Percentiles rank a stretch among this genome's conserved stretches.
These are phyloP conservation scores for Gadus chalcogrammus DNA, from an alignment of 2,113 vertebrate genomes.

Conservation along the genomic window DNA sequence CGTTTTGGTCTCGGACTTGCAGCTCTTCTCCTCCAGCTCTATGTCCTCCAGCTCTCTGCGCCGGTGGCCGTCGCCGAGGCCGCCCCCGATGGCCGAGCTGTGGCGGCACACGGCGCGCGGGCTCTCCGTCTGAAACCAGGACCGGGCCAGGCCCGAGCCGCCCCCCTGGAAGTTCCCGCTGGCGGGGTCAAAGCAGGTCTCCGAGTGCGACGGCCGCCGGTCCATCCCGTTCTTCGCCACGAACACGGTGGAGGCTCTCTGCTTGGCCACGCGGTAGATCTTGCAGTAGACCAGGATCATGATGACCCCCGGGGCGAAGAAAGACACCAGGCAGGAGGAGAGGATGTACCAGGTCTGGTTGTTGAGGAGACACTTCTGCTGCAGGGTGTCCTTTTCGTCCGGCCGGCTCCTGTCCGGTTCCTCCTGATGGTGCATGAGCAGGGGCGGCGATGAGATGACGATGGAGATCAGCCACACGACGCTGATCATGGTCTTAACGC, in stretches of 20 bases:
- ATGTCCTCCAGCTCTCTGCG: conserved; percentile 69
- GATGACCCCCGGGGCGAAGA: conserved; percentile 81
- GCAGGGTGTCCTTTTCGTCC: neutral
- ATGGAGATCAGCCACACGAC: conserved; percentile 76
- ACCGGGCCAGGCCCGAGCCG: neutral
- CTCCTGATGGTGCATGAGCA: conserved; percentile 66
- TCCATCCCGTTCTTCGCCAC: conserved; percentile 62
- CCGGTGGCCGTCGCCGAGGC: conserved; percentile 47
- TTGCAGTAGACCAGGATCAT: conserved; percentile 85
- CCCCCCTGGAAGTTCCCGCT: conserved; percentile 14
- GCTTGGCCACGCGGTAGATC: conserved; percentile 80
- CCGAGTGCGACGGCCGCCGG: conserved; percentile 58
- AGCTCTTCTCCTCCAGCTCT: conserved; percentile 63
- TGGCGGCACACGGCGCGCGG: conserved; percentile 38
- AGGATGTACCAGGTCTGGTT: conserved; percentile 87
- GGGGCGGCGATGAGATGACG: conserved; percentile 80
- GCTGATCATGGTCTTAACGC: conserved; percentile 80
- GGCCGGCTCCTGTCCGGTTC: neutral
- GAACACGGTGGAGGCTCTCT: conserved; percentile 69
- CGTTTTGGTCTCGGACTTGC: conserved; percentile 34
- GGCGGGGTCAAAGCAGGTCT: conserved; percentile 55
- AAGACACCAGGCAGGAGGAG: conserved; percentile 81
- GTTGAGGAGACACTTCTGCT: conserved; percentile 74
- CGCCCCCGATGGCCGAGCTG: conserved; percentile 35
- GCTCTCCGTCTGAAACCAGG: conserved; percentile 44